phyloP scores from a whole-genome alignment of 2,888 invertebrate genomes.

The Lasioglossum marginatum region DNA sequence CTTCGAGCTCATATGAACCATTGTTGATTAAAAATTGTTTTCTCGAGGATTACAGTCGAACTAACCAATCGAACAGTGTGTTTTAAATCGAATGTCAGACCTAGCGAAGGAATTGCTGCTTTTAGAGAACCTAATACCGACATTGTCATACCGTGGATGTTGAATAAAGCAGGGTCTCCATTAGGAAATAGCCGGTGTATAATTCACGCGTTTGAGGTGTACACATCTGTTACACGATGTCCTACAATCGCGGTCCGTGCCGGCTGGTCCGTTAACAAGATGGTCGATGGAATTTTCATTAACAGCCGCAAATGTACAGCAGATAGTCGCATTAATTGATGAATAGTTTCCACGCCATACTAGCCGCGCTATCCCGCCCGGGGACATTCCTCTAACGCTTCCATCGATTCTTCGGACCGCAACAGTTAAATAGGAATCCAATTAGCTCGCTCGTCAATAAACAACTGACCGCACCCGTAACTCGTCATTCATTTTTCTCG shows the following conservation, averaged over 20 bases:
- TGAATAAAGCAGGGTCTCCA: not conserved
- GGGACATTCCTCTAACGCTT: constrained; percentile 44
- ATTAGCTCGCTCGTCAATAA: constrained; percentile 49
- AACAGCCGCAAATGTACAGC: constrained; percentile 24
- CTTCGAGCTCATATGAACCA: too few species aligned
- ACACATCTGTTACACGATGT: not conserved
- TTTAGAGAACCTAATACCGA: not conserved
- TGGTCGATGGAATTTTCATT: constrained; percentile 55
- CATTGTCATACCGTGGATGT: not conserved
- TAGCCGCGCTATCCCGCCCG: constrained; percentile 14
- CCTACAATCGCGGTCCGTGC: not conserved
- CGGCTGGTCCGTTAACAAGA: constrained; percentile 25
- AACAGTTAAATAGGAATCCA: constrained; percentile 58
- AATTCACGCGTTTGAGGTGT: not conserved
- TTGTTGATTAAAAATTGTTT: too few species aligned
- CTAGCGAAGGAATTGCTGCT: too few species aligned
- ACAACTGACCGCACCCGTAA: constrained; percentile 45
- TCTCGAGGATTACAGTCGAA: too few species aligned
- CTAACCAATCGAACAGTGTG: too few species aligned
- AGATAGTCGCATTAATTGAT: constrained; percentile 48
- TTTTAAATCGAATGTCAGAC: too few species aligned
- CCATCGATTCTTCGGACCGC: constrained; percentile 56
- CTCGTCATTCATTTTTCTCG: not conserved
- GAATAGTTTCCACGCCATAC: constrained; percentile 39
- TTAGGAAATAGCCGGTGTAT: not conserved